Percentiles rank a stretch among this genome's conserved stretches.
These are phyloP conservation scores for Pogonocichla stellata DNA, from an alignment of 2,113 vertebrate species.

Conservation along the genomic window DNA sequence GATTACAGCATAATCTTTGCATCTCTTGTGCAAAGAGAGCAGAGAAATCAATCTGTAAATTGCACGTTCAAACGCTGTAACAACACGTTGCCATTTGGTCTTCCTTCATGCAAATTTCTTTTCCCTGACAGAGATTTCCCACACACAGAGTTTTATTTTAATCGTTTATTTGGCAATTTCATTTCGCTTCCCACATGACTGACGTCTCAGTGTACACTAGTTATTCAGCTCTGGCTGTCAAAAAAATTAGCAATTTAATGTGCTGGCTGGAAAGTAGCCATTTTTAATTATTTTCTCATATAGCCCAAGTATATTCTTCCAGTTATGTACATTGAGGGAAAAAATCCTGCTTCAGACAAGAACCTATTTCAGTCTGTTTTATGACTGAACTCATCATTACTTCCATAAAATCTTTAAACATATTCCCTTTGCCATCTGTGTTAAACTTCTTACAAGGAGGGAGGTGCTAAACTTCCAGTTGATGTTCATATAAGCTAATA, in stretches of 20 bases:
- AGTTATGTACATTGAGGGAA: background rate
- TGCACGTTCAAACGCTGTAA: slow-evolving; percentile 9
- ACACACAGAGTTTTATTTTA: background rate
- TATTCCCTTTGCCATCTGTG: slow-evolving; percentile 8
- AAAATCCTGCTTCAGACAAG: background rate
- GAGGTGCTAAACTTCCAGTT: background rate
- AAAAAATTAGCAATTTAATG: slow-evolving; percentile 48
- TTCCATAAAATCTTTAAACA: slow-evolving; percentile 25
- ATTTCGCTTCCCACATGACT: slow-evolving; percentile 10
- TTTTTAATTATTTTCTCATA: slow-evolving; percentile 44
- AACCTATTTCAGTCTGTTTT: slow-evolving; percentile 5
- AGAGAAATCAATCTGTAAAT: slow-evolving; percentile 58
- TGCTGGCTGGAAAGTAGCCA: background rate
- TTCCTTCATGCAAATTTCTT: background rate
- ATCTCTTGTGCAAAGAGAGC: slow-evolving; percentile 56
- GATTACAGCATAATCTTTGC: slow-evolving; percentile 71
- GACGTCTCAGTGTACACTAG: background rate
- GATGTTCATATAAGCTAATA: background rate
- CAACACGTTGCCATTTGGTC: slow-evolving; percentile 38
- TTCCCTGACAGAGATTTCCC: background rate
- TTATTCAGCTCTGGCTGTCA: slow-evolving; percentile 44
- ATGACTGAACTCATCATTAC: slow-evolving; percentile 8
- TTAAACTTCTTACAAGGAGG: background rate
- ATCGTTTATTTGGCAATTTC: slow-evolving; percentile 20
- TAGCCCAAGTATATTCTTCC: slow-evolving; percentile 22